Percentiles rank a stretch among this genome's conserved stretches.
Evolutionary conservation across 2,113 vertebrate species (phyloP).

Genomic region (Capreolus pygargus): DNA sequence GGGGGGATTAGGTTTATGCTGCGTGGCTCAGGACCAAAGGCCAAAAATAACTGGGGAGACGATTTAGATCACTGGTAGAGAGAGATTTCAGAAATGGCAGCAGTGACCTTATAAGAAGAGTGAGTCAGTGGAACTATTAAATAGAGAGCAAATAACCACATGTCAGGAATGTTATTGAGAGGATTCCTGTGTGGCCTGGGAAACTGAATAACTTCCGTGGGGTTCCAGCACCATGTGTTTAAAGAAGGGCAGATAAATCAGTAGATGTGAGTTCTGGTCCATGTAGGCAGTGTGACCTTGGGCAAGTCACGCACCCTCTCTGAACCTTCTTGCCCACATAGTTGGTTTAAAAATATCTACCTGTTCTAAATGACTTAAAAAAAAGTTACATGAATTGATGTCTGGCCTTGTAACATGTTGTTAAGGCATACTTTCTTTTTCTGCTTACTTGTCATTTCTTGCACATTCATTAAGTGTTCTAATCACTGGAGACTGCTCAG

Average conservation of each 20-base stretch:
- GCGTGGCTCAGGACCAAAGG: not conserved
- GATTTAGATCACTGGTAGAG: slow-evolving; percentile 39
- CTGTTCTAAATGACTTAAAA: not conserved
- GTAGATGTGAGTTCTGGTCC: not conserved
- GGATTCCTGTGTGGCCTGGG: not conserved
- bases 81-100: slow-evolving; percentile 44
- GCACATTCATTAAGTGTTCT: not conserved
- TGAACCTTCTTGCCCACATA: not conserved
- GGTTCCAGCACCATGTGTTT: not conserved
- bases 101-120: slow-evolving; percentile 50
- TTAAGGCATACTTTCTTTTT: not conserved
- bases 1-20: not conserved
- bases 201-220: not conserved
- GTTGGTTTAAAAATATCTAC: not conserved
- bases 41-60: slow-evolving; percentile 20
- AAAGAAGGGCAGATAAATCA: not conserved
- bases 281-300: not conserved
- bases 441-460: not conserved
- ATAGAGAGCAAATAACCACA: not conserved
- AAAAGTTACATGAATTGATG: not conserved
- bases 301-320: not conserved
- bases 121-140: slow-evolving; percentile 24
- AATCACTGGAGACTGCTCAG: not conserved
- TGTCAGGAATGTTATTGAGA: not conserved
- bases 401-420: not conserved